These are phyloP conservation scores for Caracal caracal DNA, from an alignment of 2,113 vertebrate species.

Conservation along the genomic window DNA sequence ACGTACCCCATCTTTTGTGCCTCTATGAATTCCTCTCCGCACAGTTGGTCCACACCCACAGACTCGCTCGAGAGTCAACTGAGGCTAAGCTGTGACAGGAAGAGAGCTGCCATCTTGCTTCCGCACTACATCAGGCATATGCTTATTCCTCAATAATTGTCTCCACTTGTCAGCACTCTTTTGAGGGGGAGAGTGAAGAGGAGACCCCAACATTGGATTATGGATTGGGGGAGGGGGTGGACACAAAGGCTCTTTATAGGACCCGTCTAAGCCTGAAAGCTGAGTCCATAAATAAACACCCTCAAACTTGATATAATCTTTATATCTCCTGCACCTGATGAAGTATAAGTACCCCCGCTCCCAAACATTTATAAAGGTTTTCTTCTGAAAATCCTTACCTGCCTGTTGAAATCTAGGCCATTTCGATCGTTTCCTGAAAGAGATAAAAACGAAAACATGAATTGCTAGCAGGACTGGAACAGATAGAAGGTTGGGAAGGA, in stretches of 20 bases:
- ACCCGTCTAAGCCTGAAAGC: not conserved
- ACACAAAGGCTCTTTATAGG: not conserved
- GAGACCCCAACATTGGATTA: not conserved
- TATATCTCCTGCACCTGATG: not conserved
- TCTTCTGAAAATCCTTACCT: conserved; percentile 87
- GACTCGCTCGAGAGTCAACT: not conserved
- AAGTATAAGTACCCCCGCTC: not conserved
- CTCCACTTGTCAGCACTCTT: not conserved
- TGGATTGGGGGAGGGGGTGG: not conserved
- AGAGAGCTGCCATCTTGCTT: not conserved
- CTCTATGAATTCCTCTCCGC: not conserved
- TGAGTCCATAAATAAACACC: not conserved
- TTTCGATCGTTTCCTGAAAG: conserved; percentile 90
- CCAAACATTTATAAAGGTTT: conserved; percentile 35
- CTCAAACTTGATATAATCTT: not conserved
- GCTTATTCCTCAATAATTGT: not conserved
- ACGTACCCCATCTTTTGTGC: not conserved
- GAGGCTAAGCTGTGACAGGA: not conserved
- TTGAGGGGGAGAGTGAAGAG: not conserved
- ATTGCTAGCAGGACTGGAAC: not conserved
- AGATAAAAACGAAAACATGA: conserved; percentile 69
- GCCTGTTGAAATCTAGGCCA: conserved; percentile 93
- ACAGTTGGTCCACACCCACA: not conserved
- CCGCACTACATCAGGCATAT: not conserved
- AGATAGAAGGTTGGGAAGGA: not conserved